Evolutionary conservation across 2,797 vertebrate species (phyloP), one percentile per base, ranked within the genome.

Genomic region (Glyptemys insculpta): DNA sequence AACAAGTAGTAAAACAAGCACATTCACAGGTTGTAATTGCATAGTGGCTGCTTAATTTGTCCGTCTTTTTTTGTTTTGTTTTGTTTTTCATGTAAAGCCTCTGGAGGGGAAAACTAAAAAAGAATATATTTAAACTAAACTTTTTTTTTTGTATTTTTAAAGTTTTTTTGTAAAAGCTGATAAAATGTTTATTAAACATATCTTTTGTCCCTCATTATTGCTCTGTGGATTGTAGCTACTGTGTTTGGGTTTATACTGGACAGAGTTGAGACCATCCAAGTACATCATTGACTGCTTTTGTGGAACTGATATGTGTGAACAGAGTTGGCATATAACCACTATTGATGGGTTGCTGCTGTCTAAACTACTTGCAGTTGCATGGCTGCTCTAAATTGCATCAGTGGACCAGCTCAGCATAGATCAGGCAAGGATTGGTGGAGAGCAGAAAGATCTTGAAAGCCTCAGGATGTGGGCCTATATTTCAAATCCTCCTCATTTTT

Each of bases 161-260:
- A 84, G 31, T 5, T 27, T 87, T 87, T 7, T 3, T 91, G 53
- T 85, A 37, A 89, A 91, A 80, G 31, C 18, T 88, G 85, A 83
- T 88, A 57, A 93, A 94, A 79, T 5, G 81, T 90, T 68, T 81
- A 53, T 92, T 94, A 54, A 68, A 68, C 18, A 37, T 37, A 37
- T 9, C 16, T 68, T 68, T 72, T 44, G 2, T 85, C 62, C 47
- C 9, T 88, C 89, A 29, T 44, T 88, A 0, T 88, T 68, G n/a
- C n/a, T 88, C 11, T 1, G 1, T 85, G 89, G 72, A 25, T 91
- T 96, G 44, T 89, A 27, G 37, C 47, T 91, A 54, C 79, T 91
- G 83, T 81, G 79, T 10, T 68, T 68, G 65, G n/a, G 37, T 72
- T 72, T 72, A 41, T 25, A 72, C 19, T 72, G 68, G 37, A 23